A percentile compares a stretch with the other conserved stretches of the same genome.
phyloP scores from a whole-genome alignment of 2,113 vertebrate species.

The Planiliza haematocheilus region DNA sequence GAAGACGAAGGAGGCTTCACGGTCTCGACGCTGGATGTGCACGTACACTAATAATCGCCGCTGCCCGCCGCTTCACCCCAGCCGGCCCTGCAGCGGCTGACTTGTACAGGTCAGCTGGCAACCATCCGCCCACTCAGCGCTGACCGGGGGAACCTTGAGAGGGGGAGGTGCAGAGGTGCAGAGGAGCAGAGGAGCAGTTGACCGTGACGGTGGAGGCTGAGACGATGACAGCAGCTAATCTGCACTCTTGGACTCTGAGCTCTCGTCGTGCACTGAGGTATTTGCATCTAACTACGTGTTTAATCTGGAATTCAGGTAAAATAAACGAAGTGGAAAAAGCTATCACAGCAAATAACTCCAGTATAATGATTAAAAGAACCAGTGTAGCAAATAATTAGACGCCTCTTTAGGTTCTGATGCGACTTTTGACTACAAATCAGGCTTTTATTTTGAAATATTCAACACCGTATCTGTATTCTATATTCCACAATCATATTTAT shows the following conservation, averaged over 20 bases:
- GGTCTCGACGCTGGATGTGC: conserved; percentile 11
- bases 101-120: conserved; percentile 55
- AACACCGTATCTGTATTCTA: too few relatives aligned
- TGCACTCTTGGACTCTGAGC: background rate
- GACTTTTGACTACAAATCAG: too few relatives aligned
- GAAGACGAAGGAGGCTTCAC: fast-evolving
- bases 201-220: conserved; percentile 18
- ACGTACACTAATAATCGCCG: conserved; percentile 19
- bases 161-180: conserved; percentile 1
- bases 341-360: too few relatives aligned
- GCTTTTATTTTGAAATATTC: too few relatives aligned
- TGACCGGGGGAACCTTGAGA: conserved; percentile 18
- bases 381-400: too few relatives aligned
- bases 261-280: background rate
- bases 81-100: conserved; percentile 23
- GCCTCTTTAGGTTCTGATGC: too few relatives aligned
- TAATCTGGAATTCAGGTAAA: background rate
- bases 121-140: conserved; percentile 28
- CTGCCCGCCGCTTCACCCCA: conserved; percentile 31
- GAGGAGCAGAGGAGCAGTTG: conserved; percentile 21
- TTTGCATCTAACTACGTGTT: background rate
- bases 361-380: too few relatives aligned
- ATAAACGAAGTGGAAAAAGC: background rate
- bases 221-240: conserved; percentile 16
- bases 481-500: too few relatives aligned